phyloP scores from a whole-genome alignment of 2,797 vertebrate species.

The Notolabrus celidotus region DNA sequence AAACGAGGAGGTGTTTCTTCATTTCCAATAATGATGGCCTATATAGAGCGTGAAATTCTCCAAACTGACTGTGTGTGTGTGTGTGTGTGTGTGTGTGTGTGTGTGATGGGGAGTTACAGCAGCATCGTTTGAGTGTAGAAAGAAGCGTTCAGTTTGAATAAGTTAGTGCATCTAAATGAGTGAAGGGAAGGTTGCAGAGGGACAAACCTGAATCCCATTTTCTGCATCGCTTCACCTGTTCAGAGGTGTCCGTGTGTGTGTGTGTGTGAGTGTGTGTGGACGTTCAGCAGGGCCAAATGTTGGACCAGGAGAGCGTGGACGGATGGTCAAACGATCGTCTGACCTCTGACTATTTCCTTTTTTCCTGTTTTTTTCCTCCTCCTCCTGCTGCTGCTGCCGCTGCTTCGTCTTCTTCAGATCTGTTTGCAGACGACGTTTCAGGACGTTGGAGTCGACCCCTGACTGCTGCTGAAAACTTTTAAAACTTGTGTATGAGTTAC shows the following conservation, averaged over 20 bases:
- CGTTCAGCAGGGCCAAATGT: slow-evolving; percentile 37
- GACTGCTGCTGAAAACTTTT: slow-evolving; percentile 13
- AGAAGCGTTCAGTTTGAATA: slow-evolving; percentile 60
- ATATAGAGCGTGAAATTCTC: slow-evolving; percentile 76
- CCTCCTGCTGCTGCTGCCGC: neutral
- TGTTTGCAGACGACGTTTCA: slow-evolving; percentile 18
- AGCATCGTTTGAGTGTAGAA: slow-evolving; percentile 61
- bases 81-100: slow-evolving; percentile 16
- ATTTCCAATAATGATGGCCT: slow-evolving; percentile 71
- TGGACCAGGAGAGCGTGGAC: slow-evolving; percentile 25
- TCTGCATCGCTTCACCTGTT: slow-evolving; percentile 65
- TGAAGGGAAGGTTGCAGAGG: slow-evolving; percentile 68
- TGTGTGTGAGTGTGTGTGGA: slow-evolving; percentile 9
- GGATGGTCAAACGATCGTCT: neutral
- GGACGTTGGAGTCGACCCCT: slow-evolving; percentile 20
- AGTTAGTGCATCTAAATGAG: slow-evolving; percentile 69
- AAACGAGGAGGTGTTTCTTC: slow-evolving; percentile 73
- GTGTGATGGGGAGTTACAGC: slow-evolving; percentile 44
- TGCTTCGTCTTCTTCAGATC: neutral
- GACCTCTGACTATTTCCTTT: slow-evolving; percentile 33
- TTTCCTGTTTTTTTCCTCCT: neutral
- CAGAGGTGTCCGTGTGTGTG: slow-evolving; percentile 8
- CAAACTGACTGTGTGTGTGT: slow-evolving; percentile 23
- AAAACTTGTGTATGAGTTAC: slow-evolving; percentile 1
- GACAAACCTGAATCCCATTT: slow-evolving; percentile 76